Conservation (phyloP, 1,140 invertebrate species). For the Sminthurinus signatus region DNA sequence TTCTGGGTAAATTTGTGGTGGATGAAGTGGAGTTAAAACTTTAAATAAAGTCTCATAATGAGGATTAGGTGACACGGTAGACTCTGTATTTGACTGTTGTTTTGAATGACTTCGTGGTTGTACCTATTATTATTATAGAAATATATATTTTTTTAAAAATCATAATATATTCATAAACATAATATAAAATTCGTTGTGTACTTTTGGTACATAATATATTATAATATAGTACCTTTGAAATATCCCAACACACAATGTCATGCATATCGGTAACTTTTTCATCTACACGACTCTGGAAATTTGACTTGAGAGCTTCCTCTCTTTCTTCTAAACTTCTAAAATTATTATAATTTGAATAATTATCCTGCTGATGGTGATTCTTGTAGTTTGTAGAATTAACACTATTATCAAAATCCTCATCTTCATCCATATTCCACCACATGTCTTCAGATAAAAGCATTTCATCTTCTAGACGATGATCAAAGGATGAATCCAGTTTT, state of each 20-base stretch:
- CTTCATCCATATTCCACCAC: constrained; percentile 45
- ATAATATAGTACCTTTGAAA: constrained; percentile 14
- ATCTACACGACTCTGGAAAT: constrained; percentile 28
- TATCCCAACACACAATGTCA: constrained; percentile 25
- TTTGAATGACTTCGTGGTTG: not conserved
- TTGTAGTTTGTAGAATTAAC: too few species aligned
- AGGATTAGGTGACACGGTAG: constrained; percentile 10
- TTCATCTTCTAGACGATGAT: constrained; percentile 40
- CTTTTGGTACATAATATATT: not conserved
- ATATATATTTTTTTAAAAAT: too few species aligned
- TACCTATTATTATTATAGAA: too few species aligned
- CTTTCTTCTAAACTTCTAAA: too few species aligned
- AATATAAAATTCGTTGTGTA: not conserved
- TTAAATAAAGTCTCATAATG: constrained; percentile 33
- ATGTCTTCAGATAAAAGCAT: constrained; percentile 39
- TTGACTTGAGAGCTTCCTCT: constrained; percentile 29
- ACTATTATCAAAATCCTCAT: constrained; percentile 21
- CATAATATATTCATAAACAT: too few species aligned
- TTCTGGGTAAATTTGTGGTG: constrained; percentile 19
- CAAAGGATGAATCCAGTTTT: constrained; percentile 44
- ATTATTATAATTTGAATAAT: constrained; percentile 41
- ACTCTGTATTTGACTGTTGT: not conserved
- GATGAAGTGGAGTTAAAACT: constrained; percentile 21
- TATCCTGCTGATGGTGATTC: not conserved
- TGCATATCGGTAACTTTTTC: constrained; percentile 23